Base-by-base conservation (phyloP, 2,888 invertebrate species). In the Ectobius pallidus region DNA sequence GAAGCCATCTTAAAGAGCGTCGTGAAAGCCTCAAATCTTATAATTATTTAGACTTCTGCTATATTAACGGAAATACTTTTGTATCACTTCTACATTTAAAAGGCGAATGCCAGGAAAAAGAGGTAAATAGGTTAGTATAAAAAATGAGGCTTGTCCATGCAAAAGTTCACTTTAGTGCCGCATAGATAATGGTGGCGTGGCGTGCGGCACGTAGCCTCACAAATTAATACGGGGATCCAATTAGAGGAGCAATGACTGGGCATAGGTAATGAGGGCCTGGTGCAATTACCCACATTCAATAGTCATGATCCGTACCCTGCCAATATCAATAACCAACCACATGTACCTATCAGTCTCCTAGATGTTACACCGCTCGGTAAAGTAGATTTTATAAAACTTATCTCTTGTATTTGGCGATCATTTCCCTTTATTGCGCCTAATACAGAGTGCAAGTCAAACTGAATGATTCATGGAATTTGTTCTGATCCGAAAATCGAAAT, bases 121-220 rank as follows among this genome's bases (percentile, higher is more conserved):
- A n/a, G 16, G 7, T 46, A 46, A n/a, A n/a, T 14, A 30, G n/a
- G 32, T 58, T 30, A 30, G 30, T 7, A 58, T 58, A 76, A 70
- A 49, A 65, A 65, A 65, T 65, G 65, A 44, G 44, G 44, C 1
- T 46, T 6, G 22, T 6, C 65, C 65, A 65, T 65, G 65, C 65
- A n/a, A 65, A 65, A 65, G 16, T 27, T 46, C 65, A 18, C 65
- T 65, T 65, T 65, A 27, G 44, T 14, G 44, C 7, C 25, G 27
- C 16, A 20, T 18, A 20, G 20, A 63, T 63, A 55, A 55, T 63
- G 63, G 14, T 16, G 9, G n/a, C 4, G 65, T 65, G 6, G 58
- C 58, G 58, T 58, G 58, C n/a, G 27, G 55, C 55, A 22, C n/a
- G 49, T 4, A 49, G 49, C n/a, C 55, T 55, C 25, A 44, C 65